Conservation (phyloP, 2,797 vertebrate genomes). For the Darevskia mixta region DNA sequence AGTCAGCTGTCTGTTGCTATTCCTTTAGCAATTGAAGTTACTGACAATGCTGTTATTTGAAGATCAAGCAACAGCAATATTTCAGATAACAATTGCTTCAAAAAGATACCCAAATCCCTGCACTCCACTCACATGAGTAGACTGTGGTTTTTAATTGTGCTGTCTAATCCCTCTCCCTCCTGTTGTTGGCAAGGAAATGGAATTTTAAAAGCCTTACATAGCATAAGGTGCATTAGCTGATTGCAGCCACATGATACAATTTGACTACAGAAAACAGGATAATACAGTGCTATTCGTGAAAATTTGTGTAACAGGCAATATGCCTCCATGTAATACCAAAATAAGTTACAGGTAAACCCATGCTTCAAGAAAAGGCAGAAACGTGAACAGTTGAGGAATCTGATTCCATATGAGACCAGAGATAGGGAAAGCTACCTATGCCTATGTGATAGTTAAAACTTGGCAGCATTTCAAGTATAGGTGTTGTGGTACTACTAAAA, state of each 20-base stretch:
- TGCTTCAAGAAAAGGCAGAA: neutral
- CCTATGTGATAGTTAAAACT: neutral
- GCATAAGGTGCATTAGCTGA: neutral
- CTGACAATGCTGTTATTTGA: neutral
- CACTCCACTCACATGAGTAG: neutral
- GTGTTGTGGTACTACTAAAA: neutral
- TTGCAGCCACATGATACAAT: conserved; percentile 9
- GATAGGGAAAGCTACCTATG: neutral
- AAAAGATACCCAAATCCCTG: neutral
- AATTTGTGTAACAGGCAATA: neutral
- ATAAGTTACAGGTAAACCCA: neutral
- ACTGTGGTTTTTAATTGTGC: conserved; percentile 14
- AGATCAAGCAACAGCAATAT: neutral
- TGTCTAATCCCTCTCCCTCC: neutral
- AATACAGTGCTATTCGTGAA: neutral
- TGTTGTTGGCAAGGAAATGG: neutral
- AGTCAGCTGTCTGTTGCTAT: neutral
- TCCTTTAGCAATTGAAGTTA: neutral
- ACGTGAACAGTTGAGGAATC: neutral
- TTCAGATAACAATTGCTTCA: neutral
- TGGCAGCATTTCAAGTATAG: neutral
- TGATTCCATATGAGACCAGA: neutral
- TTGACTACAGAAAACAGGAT: neutral
- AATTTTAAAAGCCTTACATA: conserved; percentile 14
- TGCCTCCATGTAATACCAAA: neutral